A percentile compares a stretch with the other conserved stretches of the same genome.
phyloP scores from a whole-genome alignment of 2,113 vertebrate genomes.

The Myodes glareolus region DNA sequence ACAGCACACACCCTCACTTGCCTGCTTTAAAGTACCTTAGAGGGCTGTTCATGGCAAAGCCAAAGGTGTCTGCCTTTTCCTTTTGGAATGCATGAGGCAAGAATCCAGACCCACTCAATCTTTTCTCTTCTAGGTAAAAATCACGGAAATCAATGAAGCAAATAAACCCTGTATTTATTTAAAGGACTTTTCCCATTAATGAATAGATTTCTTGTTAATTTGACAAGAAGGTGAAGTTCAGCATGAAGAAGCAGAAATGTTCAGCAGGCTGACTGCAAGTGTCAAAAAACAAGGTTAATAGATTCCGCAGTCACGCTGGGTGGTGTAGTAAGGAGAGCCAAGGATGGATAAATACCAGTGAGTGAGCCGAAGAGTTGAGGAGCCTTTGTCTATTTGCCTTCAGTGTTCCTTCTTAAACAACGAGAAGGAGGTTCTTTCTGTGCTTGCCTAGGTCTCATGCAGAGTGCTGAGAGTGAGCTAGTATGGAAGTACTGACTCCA shows the following conservation, averaged over 20 bases:
- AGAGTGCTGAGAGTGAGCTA: neutral
- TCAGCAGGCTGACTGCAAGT: neutral
- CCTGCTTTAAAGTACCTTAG: neutral
- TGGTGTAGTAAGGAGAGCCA: neutral
- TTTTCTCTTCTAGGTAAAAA: neutral
- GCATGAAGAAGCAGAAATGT: constrained; percentile 6
- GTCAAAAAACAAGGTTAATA: constrained; percentile 41
- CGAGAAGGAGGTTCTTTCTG: neutral
- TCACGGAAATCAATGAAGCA: constrained; percentile 22
- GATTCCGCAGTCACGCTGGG: neutral
- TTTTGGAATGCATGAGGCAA: neutral
- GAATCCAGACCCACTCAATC: neutral
- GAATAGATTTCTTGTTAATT: constrained; percentile 26
- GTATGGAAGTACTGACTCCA: neutral
- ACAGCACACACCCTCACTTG: neutral
- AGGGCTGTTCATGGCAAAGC: neutral
- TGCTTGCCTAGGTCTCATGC: neutral
- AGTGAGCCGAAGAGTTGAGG: neutral
- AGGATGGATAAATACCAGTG: neutral
- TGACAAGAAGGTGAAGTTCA: constrained; percentile 13
- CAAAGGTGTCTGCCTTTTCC: neutral
- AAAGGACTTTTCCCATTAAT: constrained; percentile 24
- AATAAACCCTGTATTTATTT: constrained; percentile 53
- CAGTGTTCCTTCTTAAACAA: neutral
- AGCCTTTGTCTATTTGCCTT: neutral